Percentiles rank a stretch among this genome's conserved stretches.
phyloP scores from a whole-genome alignment of 2,888 invertebrate genomes.

The Gisinianus flammeolus region DNA sequence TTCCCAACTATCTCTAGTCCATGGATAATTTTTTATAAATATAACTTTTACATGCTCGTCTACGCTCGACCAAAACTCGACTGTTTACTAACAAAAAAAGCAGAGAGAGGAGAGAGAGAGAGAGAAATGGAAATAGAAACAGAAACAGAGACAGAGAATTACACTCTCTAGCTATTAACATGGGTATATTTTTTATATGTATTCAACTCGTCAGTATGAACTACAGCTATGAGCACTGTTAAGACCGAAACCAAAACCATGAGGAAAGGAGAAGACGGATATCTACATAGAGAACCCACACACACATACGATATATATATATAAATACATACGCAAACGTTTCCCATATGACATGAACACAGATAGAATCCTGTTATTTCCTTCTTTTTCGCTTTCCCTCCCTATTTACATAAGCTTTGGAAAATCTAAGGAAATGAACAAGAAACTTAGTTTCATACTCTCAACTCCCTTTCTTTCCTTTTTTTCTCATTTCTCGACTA shows the following conservation, averaged over 20 bases:
- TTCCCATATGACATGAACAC: background rate
- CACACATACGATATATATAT: no score
- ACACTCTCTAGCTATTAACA: background rate
- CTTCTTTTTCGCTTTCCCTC: slow-evolving; percentile 17
- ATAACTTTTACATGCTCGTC: background rate
- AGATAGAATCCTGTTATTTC: slow-evolving; percentile 32
- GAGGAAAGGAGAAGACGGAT: no score
- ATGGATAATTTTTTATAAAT: slow-evolving; percentile 3
- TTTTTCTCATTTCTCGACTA: slow-evolving; percentile 1
- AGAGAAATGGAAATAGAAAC: no score
- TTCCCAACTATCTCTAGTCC: background rate
- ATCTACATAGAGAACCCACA: no score
- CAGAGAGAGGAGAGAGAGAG: background rate
- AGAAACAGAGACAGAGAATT: no score
- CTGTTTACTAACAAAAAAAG: no score
- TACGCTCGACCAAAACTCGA: background rate
- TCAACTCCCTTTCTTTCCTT: slow-evolving; percentile 10
- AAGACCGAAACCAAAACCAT: no score
- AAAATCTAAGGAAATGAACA: slow-evolving; percentile 47
- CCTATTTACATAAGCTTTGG: slow-evolving; percentile 45
- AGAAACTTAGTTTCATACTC: slow-evolving; percentile 32
- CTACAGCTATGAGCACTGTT: no score
- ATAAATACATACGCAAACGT: no score
- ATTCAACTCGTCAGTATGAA: background rate
- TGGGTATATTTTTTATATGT: background rate